Percentiles rank a stretch among this genome's conserved stretches.
phyloP scores from a whole-genome alignment of 2,888 invertebrate genomes.

The Rotaria macrura region DNA sequence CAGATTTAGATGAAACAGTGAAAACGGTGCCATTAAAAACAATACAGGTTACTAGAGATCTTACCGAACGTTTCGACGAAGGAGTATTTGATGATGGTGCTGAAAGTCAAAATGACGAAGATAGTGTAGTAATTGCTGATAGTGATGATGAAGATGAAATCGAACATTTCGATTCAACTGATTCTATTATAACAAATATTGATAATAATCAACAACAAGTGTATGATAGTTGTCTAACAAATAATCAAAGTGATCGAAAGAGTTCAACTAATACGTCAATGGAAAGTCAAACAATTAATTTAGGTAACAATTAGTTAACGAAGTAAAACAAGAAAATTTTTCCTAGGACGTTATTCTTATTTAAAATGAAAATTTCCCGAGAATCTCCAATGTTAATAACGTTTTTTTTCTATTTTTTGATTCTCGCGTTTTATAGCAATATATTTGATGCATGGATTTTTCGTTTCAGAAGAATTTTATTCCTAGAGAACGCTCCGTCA shows the following conservation, averaged over 20 bases:
- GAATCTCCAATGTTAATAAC: too few species aligned
- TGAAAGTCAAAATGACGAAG: background rate
- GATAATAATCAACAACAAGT: background rate
- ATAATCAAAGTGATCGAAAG: background rate
- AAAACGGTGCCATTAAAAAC: background rate
- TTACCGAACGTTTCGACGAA: background rate
- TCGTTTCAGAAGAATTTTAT: too few species aligned
- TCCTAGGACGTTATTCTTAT: too few species aligned
- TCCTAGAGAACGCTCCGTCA: too few species aligned
- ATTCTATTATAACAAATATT: background rate
- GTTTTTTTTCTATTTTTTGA: too few species aligned
- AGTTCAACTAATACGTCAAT: background rate
- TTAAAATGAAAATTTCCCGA: too few species aligned
- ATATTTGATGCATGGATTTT: too few species aligned
- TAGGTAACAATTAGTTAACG: background rate
- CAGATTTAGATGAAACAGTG: background rate
- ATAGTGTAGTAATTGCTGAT: background rate
- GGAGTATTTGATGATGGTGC: background rate
- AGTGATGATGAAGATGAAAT: conserved; percentile 8
- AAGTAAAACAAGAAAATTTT: too few species aligned
- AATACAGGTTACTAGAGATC: background rate
- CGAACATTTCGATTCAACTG: background rate
- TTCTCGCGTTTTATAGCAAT: too few species aligned
- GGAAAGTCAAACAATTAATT: background rate
- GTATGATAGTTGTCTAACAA: background rate